Evolutionary conservation across 2,113 vertebrate species (phyloP).

Genomic region (Trichomycterus rosablanca): DNA sequence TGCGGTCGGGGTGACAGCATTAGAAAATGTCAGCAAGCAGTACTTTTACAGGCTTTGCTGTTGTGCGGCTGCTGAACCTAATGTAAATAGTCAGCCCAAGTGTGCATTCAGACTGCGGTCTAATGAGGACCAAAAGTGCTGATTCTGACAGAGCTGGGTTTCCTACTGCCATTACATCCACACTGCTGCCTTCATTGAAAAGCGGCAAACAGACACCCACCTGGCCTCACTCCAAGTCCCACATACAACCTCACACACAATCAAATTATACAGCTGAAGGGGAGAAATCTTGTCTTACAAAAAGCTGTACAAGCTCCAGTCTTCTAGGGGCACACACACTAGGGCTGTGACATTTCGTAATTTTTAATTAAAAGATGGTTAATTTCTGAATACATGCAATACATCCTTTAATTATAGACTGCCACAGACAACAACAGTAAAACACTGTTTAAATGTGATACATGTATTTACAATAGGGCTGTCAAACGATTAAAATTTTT

Average conservation of each 20-base stretch:
- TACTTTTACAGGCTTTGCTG: neutral
- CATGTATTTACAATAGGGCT: no score
- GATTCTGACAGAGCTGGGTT: conserved; percentile 9
- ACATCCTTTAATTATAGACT: no score
- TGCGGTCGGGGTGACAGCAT: conserved; percentile 1
- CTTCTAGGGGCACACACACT: no score
- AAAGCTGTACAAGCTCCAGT: no score
- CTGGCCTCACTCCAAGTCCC: conserved; percentile 3
- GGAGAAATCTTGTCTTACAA: neutral
- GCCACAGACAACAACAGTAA: no score
- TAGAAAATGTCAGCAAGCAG: no score
- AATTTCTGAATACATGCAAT: no score
- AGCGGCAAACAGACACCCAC: conserved; percentile 10
- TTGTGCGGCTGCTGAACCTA: neutral
- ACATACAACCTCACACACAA: neutral
- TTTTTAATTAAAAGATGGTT: no score
- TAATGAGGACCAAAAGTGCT: conserved; percentile 25
- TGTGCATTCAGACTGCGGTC: neutral
- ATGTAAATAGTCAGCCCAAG: conserved; percentile 1
- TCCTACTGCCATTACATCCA: neutral
- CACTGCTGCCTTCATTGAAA: conserved; percentile 1
- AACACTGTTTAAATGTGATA: no score
- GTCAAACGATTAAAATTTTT: no score
- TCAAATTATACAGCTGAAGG: conserved; percentile 4
- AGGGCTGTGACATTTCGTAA: no score